These are phyloP conservation scores for Caenorhabditis becei DNA, from an alignment of 2,888 invertebrate genomes.

Conservation along the genomic window DNA sequence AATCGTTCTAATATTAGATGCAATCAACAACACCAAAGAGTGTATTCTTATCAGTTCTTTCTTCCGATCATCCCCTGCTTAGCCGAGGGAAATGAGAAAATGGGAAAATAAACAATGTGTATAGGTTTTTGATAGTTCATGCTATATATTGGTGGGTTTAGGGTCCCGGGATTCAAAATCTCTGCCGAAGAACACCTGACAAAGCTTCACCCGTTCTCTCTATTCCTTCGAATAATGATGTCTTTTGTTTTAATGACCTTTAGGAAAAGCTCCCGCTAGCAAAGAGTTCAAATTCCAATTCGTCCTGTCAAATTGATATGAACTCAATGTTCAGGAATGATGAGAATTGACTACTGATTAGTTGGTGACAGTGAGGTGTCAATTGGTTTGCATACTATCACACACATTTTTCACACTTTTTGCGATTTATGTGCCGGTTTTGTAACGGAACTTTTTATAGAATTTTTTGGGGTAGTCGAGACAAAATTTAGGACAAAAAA, in stretches of 20 bases:
- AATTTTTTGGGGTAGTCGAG: too few relatives aligned
- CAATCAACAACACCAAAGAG: neutral
- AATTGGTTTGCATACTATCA: neutral
- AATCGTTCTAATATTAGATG: conserved; percentile 28
- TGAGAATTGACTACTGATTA: neutral
- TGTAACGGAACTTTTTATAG: too few relatives aligned
- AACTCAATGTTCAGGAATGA: too few relatives aligned
- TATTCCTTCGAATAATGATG: neutral
- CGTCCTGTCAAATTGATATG: too few relatives aligned
- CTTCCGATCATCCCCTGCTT: neutral
- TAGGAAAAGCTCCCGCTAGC: too few relatives aligned
- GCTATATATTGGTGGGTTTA: too few relatives aligned
- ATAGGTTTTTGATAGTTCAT: neutral
- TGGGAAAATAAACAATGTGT: neutral
- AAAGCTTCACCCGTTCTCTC: neutral
- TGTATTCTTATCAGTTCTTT: neutral
- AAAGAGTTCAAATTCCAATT: too few relatives aligned
- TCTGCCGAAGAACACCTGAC: conserved; percentile 29
- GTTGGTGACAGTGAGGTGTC: neutral
- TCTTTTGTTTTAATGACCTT: conserved; percentile 17
- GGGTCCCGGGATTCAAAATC: too few relatives aligned
- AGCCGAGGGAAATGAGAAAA: neutral
- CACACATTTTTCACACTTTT: too few relatives aligned
- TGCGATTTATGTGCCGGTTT: neutral
- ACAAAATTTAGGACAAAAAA: too few relatives aligned